A percentile compares a stretch with the other conserved stretches of the same genome.
These are phyloP conservation scores for Drosophila funebris DNA, from an alignment of 1,140 invertebrate genomes.

Conservation along the genomic window DNA sequence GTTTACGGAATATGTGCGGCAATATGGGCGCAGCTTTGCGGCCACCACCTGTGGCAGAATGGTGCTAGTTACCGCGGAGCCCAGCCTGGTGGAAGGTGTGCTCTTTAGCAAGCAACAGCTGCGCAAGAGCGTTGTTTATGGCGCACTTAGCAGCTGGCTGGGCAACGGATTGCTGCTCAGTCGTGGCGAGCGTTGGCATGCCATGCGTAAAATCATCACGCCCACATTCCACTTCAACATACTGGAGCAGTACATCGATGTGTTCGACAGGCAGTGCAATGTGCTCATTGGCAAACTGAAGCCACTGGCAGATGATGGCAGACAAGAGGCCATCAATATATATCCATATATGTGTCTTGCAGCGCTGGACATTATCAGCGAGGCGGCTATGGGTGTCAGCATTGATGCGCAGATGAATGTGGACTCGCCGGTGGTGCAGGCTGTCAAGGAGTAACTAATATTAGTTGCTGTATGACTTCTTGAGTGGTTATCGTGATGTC, in stretches of 20 bases:
- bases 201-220: slow-evolving; percentile 85
- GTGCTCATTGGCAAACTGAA: slow-evolving; percentile 87
- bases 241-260: slow-evolving; percentile 89
- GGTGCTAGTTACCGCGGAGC: slow-evolving; percentile 83
- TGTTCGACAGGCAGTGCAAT: slow-evolving; percentile 89
- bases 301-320: slow-evolving; percentile 78
- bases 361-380: slow-evolving; percentile 83
- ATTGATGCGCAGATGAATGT: slow-evolving; percentile 89
- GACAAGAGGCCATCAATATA: slow-evolving; percentile 28
- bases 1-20: slow-evolving; percentile 59
- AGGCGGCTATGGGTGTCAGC: slow-evolving; percentile 93
- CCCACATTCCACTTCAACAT: slow-evolving; percentile 93
- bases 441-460: slow-evolving; percentile 87
- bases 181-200: slow-evolving; percentile 57
- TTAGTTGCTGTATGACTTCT: background rate
- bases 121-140: slow-evolving; percentile 72
- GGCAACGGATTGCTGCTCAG: slow-evolving; percentile 88
- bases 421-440: slow-evolving; percentile 89
- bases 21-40: slow-evolving; percentile 86
- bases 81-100: slow-evolving; percentile 55
- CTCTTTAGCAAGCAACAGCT: slow-evolving; percentile 66
- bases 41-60: slow-evolving; percentile 84
- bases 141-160: slow-evolving; percentile 86
- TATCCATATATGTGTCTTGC: slow-evolving; percentile 50
- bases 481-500: background rate